A percentile compares a stretch with the other conserved stretches of the same genome.
Conservation (phyloP, 2,888 invertebrate genomes). For the Drosophila eohydei region DNA sequence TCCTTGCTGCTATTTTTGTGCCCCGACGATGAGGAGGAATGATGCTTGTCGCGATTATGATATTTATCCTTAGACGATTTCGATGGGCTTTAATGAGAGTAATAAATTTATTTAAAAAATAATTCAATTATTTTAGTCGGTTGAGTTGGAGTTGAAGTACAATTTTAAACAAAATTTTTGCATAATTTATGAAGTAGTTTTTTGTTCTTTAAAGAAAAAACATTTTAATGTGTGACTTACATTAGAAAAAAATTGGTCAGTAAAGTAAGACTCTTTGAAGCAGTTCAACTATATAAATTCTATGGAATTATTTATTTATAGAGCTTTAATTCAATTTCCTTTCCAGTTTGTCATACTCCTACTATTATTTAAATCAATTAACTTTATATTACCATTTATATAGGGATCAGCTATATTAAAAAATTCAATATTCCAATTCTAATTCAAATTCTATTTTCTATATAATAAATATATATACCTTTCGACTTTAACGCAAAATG, state of each 20-base stretch:
- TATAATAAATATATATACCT: background rate
- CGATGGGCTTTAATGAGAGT: slow-evolving; percentile 64
- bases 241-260: background rate
- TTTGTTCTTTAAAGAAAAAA: background rate
- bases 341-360: too few relatives aligned
- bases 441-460: too few relatives aligned
- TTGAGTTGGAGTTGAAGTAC: background rate
- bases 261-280: background rate
- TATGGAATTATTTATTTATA: too few relatives aligned
- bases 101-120: background rate
- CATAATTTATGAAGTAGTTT: slow-evolving; percentile 50
- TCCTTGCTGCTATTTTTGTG: slow-evolving; percentile 85
- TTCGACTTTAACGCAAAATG: background rate
- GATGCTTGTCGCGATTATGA: slow-evolving; percentile 83
- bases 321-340: too few relatives aligned
- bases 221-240: background rate
- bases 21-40: slow-evolving; percentile 81
- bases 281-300: too few relatives aligned
- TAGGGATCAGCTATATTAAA: too few relatives aligned
- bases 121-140: background rate
- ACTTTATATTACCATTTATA: too few relatives aligned
- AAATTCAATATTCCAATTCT: too few relatives aligned
- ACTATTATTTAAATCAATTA: too few relatives aligned
- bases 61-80: slow-evolving; percentile 84
- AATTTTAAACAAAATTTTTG: slow-evolving; percentile 44